Evolutionary conservation across 2,797 vertebrate species (phyloP).

Genomic region (Psittacula derbiana): DNA sequence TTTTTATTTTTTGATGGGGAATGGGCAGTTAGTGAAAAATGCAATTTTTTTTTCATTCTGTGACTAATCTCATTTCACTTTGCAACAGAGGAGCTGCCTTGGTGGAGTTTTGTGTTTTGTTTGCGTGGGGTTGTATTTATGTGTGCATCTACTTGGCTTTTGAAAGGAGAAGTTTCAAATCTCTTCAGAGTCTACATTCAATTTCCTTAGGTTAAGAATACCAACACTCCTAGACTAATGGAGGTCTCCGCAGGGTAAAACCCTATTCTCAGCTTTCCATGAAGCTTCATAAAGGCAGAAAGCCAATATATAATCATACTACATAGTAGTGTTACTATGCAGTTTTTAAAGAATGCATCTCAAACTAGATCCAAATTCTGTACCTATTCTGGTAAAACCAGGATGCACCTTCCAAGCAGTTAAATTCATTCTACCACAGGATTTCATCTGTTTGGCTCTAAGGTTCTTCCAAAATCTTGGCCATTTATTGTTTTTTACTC

Average conservation of each 20-base stretch:
- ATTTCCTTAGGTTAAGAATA: not conserved
- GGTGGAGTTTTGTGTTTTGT: not conserved
- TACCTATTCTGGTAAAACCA: not conserved
- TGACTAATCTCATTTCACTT: not conserved
- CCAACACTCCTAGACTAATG: not conserved
- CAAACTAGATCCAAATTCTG: not conserved
- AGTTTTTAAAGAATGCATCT: not conserved
- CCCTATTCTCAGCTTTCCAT: not conserved
- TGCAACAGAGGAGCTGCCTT: not conserved
- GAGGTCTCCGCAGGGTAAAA: not conserved
- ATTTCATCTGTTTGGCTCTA: not conserved
- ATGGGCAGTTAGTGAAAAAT: not conserved
- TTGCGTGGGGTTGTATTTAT: not conserved
- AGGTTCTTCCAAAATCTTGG: not conserved
- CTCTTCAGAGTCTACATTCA: not conserved
- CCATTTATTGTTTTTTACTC: not conserved
- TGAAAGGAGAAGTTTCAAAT: not conserved
- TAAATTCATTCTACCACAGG: not conserved
- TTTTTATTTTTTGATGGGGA: not conserved
- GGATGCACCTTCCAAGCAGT: not conserved
- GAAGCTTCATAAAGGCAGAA: not conserved
- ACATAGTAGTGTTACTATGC: accelerated
- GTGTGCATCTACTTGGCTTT: not conserved
- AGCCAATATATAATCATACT: not conserved
- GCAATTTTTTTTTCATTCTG: not conserved